phyloP scores from a whole-genome alignment of 2,888 invertebrate species.

The Odontomyia ornata region DNA sequence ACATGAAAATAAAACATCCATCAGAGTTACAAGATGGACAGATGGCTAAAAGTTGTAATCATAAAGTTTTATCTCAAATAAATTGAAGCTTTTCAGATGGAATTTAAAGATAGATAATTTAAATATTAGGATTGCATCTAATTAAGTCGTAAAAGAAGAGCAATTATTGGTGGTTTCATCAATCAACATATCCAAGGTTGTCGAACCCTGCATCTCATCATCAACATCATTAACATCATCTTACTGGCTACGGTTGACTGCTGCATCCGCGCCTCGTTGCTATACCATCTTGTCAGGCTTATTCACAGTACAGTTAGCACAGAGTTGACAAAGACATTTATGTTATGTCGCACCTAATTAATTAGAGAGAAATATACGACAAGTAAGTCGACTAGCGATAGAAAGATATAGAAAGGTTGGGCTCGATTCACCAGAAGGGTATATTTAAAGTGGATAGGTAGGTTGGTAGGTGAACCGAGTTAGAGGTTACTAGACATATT shows the following conservation, averaged over 20 bases:
- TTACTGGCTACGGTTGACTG: slow-evolving; percentile 3
- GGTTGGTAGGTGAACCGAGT: too few relatives aligned
- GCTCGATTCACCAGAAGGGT: background rate
- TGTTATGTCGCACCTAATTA: slow-evolving; percentile 43
- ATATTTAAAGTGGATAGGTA: too few relatives aligned
- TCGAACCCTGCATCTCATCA: slow-evolving; percentile 7
- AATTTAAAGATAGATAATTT: too few relatives aligned
- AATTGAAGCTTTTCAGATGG: too few relatives aligned
- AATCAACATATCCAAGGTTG: background rate
- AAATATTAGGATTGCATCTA: too few relatives aligned
- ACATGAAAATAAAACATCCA: too few relatives aligned
- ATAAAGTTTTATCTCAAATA: too few relatives aligned
- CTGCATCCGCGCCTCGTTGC: background rate
- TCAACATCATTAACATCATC: too few relatives aligned
- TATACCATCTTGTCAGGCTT: slow-evolving; percentile 2
- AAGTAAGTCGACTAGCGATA: background rate
- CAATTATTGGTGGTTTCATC: too few relatives aligned
- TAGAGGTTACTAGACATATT: background rate
- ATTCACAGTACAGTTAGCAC: slow-evolving; percentile 33
- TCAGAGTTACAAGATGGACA: too few relatives aligned
- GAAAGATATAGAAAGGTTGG: background rate
- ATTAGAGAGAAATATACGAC: slow-evolving; percentile 26
- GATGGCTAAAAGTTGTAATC: too few relatives aligned
- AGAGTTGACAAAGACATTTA: slow-evolving; percentile 42
- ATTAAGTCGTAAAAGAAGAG: too few relatives aligned